Evolutionary conservation across 2,797 vertebrate species (phyloP).

Genomic region (Diceros bicornis): DNA sequence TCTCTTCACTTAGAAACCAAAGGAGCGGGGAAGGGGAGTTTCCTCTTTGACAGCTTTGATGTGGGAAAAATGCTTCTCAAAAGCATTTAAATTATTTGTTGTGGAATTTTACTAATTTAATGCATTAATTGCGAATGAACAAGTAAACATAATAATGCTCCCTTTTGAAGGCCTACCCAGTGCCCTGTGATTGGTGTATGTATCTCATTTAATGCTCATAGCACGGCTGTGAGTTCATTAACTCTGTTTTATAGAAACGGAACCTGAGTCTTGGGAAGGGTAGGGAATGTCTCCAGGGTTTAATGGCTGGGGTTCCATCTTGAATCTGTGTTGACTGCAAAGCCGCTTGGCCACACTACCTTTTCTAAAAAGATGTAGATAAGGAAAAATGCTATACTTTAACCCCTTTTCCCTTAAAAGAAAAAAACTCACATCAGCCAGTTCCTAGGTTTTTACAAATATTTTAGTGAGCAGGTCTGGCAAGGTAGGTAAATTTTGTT

Average conservation of each 20-base stretch:
- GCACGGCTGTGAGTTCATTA: background rate
- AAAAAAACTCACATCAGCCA: background rate
- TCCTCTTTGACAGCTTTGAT: background rate
- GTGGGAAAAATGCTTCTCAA: background rate
- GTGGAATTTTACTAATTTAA: background rate
- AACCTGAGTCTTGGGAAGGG: background rate
- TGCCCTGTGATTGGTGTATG: background rate
- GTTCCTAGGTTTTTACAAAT: background rate
- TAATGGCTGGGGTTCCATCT: background rate
- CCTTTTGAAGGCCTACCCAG: background rate
- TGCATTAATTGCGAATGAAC: background rate
- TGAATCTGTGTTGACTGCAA: background rate
- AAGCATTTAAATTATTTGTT: background rate
- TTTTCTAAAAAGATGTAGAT: background rate
- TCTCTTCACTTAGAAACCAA: slow-evolving; percentile 38
- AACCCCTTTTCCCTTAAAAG: background rate
- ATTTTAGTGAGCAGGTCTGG: background rate
- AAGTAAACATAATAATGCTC: background rate
- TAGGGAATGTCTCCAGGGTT: background rate
- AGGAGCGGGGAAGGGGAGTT: background rate
- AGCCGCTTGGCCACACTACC: background rate
- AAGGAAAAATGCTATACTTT: background rate
- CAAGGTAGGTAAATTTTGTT: background rate
- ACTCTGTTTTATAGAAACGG: background rate
- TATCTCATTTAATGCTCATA: background rate